These are phyloP conservation scores for Cataglyphis cursor DNA, from an alignment of 2,888 invertebrate species.

Conservation along the genomic window DNA sequence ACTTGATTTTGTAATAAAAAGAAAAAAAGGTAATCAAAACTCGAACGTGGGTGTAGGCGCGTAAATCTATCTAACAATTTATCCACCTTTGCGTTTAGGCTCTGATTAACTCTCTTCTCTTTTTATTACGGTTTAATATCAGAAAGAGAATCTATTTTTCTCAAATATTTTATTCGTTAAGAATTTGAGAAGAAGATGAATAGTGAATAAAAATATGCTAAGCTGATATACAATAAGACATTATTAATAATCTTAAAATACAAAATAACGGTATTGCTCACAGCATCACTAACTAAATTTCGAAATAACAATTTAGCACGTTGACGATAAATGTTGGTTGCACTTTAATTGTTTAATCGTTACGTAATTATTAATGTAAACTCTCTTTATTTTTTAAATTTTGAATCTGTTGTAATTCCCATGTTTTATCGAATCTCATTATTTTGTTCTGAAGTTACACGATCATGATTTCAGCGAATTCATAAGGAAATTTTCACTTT, in stretches of 20 bases:
- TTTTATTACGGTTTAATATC: neutral
- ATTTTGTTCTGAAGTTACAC: neutral
- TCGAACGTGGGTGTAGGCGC: neutral
- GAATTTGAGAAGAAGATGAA: neutral
- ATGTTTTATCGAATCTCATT: neutral
- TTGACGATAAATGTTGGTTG: neutral
- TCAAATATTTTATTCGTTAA: neutral
- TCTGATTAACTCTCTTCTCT: neutral
- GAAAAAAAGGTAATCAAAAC: neutral
- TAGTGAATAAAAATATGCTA: neutral
- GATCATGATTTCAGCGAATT: neutral
- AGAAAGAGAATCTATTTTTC: neutral
- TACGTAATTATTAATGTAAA: neutral
- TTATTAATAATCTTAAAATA: neutral
- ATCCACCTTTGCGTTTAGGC: neutral
- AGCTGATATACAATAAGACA: neutral
- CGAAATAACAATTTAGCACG: neutral
- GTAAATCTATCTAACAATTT: neutral
- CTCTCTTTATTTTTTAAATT: conserved; percentile 2
- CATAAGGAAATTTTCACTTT: conserved; percentile 24
- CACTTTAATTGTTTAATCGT: neutral
- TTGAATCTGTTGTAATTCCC: neutral
- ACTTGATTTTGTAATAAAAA: conserved; percentile 10
- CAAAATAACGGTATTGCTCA: neutral
- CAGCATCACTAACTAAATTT: neutral